These are phyloP conservation scores for Podabrus alpinus DNA, from an alignment of 2,888 invertebrate genomes.

Conservation along the genomic window DNA sequence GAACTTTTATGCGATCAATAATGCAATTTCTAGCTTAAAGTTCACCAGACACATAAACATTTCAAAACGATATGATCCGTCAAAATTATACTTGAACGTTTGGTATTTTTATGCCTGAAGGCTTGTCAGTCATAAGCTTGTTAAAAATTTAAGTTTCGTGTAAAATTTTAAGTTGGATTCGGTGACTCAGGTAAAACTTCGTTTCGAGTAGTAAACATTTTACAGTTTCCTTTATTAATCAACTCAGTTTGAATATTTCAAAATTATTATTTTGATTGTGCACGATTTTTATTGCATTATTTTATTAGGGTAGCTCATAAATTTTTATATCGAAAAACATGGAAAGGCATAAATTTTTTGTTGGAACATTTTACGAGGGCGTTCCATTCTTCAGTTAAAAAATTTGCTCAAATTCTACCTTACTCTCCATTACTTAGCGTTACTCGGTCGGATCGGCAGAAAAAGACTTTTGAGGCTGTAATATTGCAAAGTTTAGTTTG, in stretches of 20 bases:
- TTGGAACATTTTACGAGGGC: background rate
- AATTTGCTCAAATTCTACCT: background rate
- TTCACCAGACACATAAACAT: background rate
- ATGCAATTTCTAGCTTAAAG: background rate
- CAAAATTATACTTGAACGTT: background rate
- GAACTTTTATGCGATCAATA: background rate
- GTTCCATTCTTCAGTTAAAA: background rate
- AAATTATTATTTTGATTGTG: background rate
- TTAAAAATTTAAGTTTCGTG: background rate
- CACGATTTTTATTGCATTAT: constrained; percentile 2
- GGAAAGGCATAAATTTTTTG: background rate
- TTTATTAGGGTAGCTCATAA: constrained; percentile 12
- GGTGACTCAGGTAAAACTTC: background rate
- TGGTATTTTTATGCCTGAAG: background rate
- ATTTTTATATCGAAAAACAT: constrained; percentile 3
- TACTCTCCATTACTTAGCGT: background rate
- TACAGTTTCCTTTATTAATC: background rate
- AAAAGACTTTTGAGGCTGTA: background rate
- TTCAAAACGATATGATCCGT: background rate
- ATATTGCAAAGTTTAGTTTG: background rate
- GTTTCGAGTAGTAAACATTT: background rate
- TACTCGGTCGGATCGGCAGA: background rate
- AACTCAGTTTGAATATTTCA: background rate
- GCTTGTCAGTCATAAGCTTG: background rate
- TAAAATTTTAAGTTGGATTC: background rate